Evolutionary conservation across 2,888 invertebrate species (phyloP).

Genomic region (Biston betularia): DNA sequence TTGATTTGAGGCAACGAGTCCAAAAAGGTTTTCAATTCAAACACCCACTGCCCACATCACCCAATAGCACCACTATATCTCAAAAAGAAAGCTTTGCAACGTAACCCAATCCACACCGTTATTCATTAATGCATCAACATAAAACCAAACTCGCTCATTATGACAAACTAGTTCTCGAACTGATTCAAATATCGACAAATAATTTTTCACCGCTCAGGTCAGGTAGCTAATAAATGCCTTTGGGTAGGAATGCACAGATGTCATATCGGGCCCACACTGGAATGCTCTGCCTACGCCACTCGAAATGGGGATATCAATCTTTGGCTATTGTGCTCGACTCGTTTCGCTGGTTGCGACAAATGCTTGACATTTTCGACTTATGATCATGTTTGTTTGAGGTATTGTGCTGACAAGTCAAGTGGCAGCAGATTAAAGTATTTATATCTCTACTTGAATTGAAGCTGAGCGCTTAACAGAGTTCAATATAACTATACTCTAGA

Average conservation of each 20-base stretch:
- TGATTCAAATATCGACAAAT: slow-evolving; percentile 31
- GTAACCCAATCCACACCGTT: slow-evolving; percentile 18
- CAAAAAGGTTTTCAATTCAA: no score
- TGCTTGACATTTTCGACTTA: slow-evolving; percentile 45
- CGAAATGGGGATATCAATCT: slow-evolving; percentile 59
- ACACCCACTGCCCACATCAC: neutral
- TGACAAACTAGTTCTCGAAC: slow-evolving; percentile 27
- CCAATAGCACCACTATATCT: neutral
- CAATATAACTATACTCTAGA: neutral
- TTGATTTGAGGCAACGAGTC: no score
- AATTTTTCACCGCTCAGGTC: slow-evolving; percentile 28
- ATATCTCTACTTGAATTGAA: neutral
- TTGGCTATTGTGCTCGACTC: slow-evolving; percentile 44
- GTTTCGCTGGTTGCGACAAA: slow-evolving; percentile 43
- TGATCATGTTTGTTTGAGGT: slow-evolving; percentile 38
- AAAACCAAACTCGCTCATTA: slow-evolving; percentile 15
- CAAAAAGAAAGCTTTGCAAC: slow-evolving; percentile 12
- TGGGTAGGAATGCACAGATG: slow-evolving; percentile 56
- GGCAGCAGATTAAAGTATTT: neutral
- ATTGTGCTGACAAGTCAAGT: slow-evolving; percentile 30
- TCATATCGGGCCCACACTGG: slow-evolving; percentile 69
- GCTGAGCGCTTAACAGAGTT: neutral
- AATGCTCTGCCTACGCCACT: slow-evolving; percentile 73
- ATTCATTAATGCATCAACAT: slow-evolving; percentile 18
- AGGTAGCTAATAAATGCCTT: slow-evolving; percentile 42